phyloP scores from a whole-genome alignment of 2,888 invertebrate genomes.

The Drosophila mercatorum region DNA sequence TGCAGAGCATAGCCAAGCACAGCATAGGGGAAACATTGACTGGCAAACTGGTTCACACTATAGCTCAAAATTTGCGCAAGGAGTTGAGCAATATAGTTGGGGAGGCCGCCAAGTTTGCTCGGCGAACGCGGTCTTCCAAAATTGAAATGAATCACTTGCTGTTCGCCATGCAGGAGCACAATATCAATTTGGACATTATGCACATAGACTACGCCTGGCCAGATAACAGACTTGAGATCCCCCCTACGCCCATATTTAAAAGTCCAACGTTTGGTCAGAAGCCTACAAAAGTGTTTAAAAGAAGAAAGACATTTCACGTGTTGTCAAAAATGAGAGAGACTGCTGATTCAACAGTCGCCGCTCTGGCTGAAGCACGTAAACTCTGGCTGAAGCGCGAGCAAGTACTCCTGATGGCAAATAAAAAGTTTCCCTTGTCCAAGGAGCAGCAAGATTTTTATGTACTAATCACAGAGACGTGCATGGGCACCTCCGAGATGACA shows the following conservation, averaged over 20 bases:
- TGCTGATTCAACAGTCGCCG: no score
- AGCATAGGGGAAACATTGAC: slow-evolving; percentile 20
- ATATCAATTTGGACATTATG: slow-evolving; percentile 13
- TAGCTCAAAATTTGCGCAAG: slow-evolving; percentile 22
- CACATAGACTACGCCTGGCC: slow-evolving; percentile 10
- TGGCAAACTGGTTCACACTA: background rate
- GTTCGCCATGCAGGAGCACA: slow-evolving; percentile 3
- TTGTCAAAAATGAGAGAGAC: background rate
- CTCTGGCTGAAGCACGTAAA: no score
- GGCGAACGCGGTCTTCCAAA: slow-evolving; percentile 7
- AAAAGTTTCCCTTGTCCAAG: slow-evolving; percentile 30
- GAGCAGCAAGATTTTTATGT: slow-evolving; percentile 43
- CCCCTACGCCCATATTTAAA: background rate
- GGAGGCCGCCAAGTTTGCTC: slow-evolving; percentile 26
- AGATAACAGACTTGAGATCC: no score
- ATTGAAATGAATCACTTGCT: slow-evolving; percentile 23
- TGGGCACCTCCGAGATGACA: slow-evolving; percentile 25
- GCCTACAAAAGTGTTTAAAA: background rate
- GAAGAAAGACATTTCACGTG: background rate
- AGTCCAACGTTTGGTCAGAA: background rate
- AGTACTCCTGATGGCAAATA: slow-evolving; percentile 27
- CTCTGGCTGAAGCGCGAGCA: slow-evolving; percentile 29
- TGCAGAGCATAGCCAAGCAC: slow-evolving; percentile 16
- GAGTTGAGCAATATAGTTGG: slow-evolving; percentile 9
- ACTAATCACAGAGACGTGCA: slow-evolving; percentile 24